These are phyloP conservation scores for Ceraclea dissimilis DNA, from an alignment of 2,888 invertebrate species.

Conservation along the genomic window DNA sequence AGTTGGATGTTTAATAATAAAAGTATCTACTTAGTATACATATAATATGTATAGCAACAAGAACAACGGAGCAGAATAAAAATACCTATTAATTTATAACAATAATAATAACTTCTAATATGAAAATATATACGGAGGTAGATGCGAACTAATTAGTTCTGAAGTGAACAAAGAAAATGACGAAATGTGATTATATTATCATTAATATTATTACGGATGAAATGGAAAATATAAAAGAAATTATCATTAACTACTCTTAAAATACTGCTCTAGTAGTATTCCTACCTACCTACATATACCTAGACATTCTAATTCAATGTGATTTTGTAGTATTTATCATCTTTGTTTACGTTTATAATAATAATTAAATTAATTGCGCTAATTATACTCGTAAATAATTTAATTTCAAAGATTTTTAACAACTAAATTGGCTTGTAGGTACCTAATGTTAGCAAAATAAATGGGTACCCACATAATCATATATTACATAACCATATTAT, in stretches of 20 bases:
- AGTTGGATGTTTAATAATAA: conserved; percentile 11
- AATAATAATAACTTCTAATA: conserved; percentile 16
- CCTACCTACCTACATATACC: neutral
- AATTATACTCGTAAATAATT: no score
- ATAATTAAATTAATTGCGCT: no score
- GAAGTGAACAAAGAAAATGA: conserved; percentile 19
- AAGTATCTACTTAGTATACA: neutral
- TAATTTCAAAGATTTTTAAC: no score
- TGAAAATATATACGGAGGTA: neutral
- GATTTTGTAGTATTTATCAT: no score
- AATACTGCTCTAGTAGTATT: no score
- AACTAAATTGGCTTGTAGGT: no score
- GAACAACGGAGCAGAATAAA: neutral
- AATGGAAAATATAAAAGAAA: conserved; percentile 14
- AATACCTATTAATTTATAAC: conserved; percentile 8
- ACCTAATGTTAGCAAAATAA: no score
- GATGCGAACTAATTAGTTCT: conserved; percentile 1
- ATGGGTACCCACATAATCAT: no score
- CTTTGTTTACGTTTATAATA: no score
- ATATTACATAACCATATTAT: no score
- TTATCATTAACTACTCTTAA: neutral
- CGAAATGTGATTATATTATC: conserved; percentile 13
- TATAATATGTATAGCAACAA: neutral
- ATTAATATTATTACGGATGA: conserved; percentile 11
- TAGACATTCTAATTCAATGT: no score